Conservation (phyloP, 2,797 vertebrate species). For the Toxotes lorentzi region DNA sequence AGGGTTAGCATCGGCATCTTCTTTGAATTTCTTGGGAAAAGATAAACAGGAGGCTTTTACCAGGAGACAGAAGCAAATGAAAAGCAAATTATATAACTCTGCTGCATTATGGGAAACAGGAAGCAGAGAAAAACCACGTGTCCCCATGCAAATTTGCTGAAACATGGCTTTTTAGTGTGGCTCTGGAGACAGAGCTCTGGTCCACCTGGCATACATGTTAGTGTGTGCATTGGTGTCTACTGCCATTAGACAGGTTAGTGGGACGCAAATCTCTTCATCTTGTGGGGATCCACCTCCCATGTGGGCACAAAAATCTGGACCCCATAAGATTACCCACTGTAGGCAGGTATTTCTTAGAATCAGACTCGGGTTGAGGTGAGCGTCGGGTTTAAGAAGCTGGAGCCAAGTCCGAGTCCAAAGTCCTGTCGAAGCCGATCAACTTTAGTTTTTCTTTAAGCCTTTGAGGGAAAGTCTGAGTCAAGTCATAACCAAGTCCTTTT, state of each 20-base stretch:
- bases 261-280: slow-evolving; percentile 1
- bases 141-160: slow-evolving; percentile 34
- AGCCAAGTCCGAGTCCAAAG: background rate
- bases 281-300: slow-evolving; percentile 4
- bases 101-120: slow-evolving; percentile 58
- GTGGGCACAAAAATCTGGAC: background rate
- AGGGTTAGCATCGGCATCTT: slow-evolving; percentile 31
- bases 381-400: background rate
- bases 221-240: background rate
- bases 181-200: background rate
- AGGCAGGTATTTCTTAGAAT: background rate
- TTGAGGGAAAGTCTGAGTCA: background rate
- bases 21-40: slow-evolving; percentile 1
- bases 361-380: background rate
- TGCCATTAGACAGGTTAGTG: background rate
- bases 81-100: slow-evolving; percentile 45
- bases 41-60: slow-evolving; percentile 27
- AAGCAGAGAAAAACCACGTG: slow-evolving; percentile 38
- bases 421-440: background rate
- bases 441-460: background rate
- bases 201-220: background rate
- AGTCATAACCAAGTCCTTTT: background rate
- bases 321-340: background rate
- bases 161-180: slow-evolving; percentile 4
- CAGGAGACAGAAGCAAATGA: slow-evolving; percentile 35